Conservation (phyloP, 2,888 invertebrate genomes). For the Archaeoteleia sp. region DNA sequence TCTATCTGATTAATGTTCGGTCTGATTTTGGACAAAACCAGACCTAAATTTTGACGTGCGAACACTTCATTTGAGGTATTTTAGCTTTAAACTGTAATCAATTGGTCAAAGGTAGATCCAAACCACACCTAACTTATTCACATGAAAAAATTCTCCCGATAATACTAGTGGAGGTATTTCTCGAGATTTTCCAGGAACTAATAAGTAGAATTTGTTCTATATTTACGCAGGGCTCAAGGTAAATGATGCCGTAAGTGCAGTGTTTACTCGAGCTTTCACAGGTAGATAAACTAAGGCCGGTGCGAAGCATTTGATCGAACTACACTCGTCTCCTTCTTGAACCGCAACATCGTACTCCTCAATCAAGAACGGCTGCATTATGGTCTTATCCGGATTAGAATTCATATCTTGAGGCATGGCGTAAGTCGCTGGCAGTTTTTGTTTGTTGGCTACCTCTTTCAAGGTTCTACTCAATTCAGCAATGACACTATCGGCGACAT, state of each 20-base stretch:
- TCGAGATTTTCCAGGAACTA: slow-evolving; percentile 26
- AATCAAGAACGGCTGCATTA: slow-evolving; percentile 95
- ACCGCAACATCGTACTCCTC: slow-evolving; percentile 79
- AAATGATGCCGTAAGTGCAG: slow-evolving; percentile 92
- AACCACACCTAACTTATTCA: no score
- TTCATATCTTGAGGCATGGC: slow-evolving; percentile 78
- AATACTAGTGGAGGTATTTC: neutral
- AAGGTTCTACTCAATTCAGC: slow-evolving; percentile 76
- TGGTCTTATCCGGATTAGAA: slow-evolving; percentile 78
- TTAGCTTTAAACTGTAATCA: no score
- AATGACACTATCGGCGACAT: slow-evolving; percentile 72
- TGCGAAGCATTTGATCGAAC: slow-evolving; percentile 80
- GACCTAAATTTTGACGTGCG: no score
- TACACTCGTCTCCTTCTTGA: slow-evolving; percentile 61
- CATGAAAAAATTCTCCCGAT: slow-evolving; percentile 11
- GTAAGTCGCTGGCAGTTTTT: slow-evolving; percentile 80
- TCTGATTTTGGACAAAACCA: no score
- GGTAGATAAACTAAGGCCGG: slow-evolving; percentile 96
- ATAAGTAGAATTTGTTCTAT: slow-evolving; percentile 44
- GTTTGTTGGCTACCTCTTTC: slow-evolving; percentile 77
- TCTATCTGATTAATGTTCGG: no score
- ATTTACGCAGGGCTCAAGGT: slow-evolving; percentile 93
- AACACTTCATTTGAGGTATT: no score
- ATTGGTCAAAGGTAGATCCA: no score
- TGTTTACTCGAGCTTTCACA: slow-evolving; percentile 89